A percentile compares a stretch with the other conserved stretches of the same genome.
These are phyloP conservation scores for Caenorhabditis angaria DNA, from an alignment of 2,888 invertebrate genomes.

Conservation along the genomic window DNA sequence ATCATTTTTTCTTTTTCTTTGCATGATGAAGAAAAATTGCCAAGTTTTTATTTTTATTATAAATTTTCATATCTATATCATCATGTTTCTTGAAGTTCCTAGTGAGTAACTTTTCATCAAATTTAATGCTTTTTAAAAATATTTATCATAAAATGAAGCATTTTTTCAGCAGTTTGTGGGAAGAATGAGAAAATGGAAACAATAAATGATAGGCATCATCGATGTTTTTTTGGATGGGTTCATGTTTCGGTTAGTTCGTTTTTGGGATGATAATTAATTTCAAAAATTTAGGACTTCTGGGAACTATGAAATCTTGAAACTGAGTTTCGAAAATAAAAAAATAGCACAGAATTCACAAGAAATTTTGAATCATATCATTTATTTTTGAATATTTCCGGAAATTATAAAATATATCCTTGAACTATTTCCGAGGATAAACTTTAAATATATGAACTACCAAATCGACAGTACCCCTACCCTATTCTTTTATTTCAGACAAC, in stretches of 20 bases:
- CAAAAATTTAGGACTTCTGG: neutral
- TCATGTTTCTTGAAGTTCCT: neutral
- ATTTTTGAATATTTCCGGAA: no score
- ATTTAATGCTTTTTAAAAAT: no score
- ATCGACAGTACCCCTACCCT: neutral
- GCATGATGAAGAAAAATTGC: no score
- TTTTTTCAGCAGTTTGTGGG: neutral
- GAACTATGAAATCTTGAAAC: no score
- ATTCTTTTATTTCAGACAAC: slow-evolving; percentile 29
- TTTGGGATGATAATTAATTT: neutral
- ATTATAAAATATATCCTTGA: neutral
- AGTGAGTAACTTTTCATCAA: neutral
- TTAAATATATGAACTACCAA: neutral
- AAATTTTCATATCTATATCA: no score
- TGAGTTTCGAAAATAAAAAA: no score
- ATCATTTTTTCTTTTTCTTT: neutral
- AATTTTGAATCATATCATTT: no score
- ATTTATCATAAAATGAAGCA: neutral
- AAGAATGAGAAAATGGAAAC: slow-evolving; percentile 45
- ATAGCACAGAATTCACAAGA: no score
- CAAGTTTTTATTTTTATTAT: no score
- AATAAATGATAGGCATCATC: slow-evolving; percentile 41
- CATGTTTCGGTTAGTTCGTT: slow-evolving; percentile 35
- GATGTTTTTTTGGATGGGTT: slow-evolving; percentile 44
- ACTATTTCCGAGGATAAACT: neutral